A percentile compares a stretch with the other conserved stretches of the same genome.
Conservation (phyloP, 2,113 vertebrate species). For the Pao palembangensis region DNA sequence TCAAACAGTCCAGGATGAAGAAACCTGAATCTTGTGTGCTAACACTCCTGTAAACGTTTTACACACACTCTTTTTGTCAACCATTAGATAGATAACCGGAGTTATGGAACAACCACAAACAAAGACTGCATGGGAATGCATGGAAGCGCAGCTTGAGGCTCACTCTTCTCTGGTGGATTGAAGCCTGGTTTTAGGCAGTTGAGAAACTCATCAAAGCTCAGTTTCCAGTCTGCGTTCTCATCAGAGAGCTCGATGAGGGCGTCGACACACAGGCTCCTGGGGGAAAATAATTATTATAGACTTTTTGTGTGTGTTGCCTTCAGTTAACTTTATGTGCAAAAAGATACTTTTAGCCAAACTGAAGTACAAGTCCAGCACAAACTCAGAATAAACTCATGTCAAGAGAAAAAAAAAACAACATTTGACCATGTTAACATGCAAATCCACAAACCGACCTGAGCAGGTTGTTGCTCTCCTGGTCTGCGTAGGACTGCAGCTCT, state of each 20-base stretch:
- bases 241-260: slow-evolving; percentile 98
- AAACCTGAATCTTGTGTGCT: no score
- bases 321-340: no score
- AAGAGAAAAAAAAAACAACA: no score
- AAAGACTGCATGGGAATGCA: neutral
- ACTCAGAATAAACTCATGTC: no score
- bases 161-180: slow-evolving; percentile 96
- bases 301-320: no score
- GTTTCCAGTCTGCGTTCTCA: slow-evolving; percentile 97
- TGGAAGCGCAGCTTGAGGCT: slow-evolving; percentile 31
- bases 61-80: no score
- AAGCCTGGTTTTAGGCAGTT: slow-evolving; percentile 95
- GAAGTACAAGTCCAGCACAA: no score
- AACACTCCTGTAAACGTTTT: no score
- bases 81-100: neutral
- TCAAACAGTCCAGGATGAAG: no score
- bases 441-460: slow-evolving; percentile 79
- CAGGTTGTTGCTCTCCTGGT: slow-evolving; percentile 93
- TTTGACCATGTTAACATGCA: neutral
- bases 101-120: neutral
- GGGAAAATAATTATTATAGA: slow-evolving; percentile 13
- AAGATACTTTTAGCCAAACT: no score
- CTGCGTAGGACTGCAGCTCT: slow-evolving; percentile 87
- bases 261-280: slow-evolving; percentile 93
- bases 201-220: slow-evolving; percentile 96